Evolutionary conservation across 2,888 invertebrate species (phyloP).

Genomic region (Dicroscelio sp.): DNA sequence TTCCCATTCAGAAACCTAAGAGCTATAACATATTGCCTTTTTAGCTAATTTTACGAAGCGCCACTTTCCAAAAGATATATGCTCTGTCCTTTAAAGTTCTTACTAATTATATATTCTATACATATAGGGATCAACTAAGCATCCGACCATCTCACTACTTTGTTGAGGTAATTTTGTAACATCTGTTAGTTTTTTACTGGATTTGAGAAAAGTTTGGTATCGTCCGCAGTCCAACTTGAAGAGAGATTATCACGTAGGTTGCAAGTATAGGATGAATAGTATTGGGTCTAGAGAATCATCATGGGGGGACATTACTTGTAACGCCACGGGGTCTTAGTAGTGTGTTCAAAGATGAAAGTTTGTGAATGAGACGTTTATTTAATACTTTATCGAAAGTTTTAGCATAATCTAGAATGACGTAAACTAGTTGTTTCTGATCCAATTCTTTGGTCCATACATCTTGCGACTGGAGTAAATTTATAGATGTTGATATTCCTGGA

Average conservation of each 20-base stretch:
- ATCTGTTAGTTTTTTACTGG: background rate
- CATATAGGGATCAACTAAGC: background rate
- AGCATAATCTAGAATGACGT: background rate
- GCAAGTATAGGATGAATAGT: background rate
- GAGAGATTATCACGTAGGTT: background rate
- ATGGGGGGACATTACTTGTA: background rate
- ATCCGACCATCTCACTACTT: background rate
- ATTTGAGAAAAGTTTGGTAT: background rate
- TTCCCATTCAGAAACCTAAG: too few species aligned
- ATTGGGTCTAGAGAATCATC: background rate
- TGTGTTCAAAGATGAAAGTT: background rate
- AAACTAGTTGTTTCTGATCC: background rate
- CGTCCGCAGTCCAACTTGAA: background rate
- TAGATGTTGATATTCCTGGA: background rate
- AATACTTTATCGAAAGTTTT: constrained; percentile 10
- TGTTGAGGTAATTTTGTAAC: background rate
- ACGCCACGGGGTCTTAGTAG: background rate
- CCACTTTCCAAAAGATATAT: too few species aligned
- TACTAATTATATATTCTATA: too few species aligned
- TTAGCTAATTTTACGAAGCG: too few species aligned
- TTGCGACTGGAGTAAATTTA: background rate
- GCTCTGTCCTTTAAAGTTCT: too few species aligned
- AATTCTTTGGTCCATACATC: background rate
- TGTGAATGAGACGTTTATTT: background rate
- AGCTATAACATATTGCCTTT: too few species aligned